Conservation (phyloP, 2,113 vertebrate genomes). For the Danio rerio region GRCz12tu NC_133196.1:24640501-24641000, state of each 20-base stretch:
- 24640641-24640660: conserved; percentile 45
- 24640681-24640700: conserved; percentile 85
- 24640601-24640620: not conserved
- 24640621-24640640: conserved; percentile 37
- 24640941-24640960: conserved; percentile 76
- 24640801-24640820: conserved; percentile 70
- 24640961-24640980: conserved; percentile 75
- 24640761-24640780: conserved; percentile 90
- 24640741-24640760: conserved; percentile 90
- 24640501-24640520: too few species aligned
- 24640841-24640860: conserved; percentile 78
- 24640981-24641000: conserved; percentile 69
- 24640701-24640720: conserved; percentile 90
- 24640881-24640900: conserved; percentile 66
- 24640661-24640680: conserved; percentile 69
- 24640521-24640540: too few species aligned
- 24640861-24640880: conserved; percentile 85
- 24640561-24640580: conserved; percentile 57
- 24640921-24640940: conserved; percentile 77
- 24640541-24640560: too few species aligned
- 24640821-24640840: conserved; percentile 75
- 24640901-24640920: conserved; percentile 72
- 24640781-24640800: conserved; percentile 69
- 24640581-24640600: conserved; percentile 44
- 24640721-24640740: conserved; percentile 92